phyloP scores from a whole-genome alignment of 1,140 invertebrate species.

The Marisa cornuarietis region DNA sequence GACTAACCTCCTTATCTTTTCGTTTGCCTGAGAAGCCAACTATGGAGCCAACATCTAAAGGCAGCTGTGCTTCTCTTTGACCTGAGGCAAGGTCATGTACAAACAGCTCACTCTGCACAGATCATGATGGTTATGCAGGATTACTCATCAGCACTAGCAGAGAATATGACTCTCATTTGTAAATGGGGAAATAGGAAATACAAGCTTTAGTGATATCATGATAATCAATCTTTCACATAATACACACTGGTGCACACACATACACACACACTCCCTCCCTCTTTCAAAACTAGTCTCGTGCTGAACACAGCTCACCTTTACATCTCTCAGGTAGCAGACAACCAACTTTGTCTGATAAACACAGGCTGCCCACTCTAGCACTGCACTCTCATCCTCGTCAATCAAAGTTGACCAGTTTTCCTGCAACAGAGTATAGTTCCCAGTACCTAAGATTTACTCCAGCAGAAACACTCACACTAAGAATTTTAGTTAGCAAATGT shows the following conservation, averaged over 20 bases:
- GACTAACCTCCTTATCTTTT: conserved; percentile 79
- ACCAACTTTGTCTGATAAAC: conserved; percentile 90
- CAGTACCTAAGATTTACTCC: no score
- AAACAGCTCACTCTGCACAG: conserved; percentile 82
- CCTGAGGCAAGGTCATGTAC: conserved; percentile 82
- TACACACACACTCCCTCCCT: background rate
- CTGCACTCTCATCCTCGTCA: conserved; percentile 83
- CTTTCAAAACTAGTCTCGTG: background rate
- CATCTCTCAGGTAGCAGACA: conserved; percentile 91
- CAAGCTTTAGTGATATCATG: no score
- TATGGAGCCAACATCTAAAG: conserved; percentile 87
- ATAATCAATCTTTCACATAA: no score
- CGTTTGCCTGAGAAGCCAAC: conserved; percentile 85
- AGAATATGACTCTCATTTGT: no score
- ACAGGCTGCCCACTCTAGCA: conserved; percentile 86
- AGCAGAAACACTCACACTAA: no score
- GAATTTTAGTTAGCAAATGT: no score
- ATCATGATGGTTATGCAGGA: conserved; percentile 12
- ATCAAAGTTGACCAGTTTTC: conserved; percentile 87
- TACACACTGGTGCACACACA: background rate
- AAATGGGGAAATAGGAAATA: no score
- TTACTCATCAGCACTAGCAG: no score
- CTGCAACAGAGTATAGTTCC: conserved; percentile 60
- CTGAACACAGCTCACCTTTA: conserved; percentile 75
- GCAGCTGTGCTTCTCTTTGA: conserved; percentile 76